phyloP scores from a whole-genome alignment of 2,888 invertebrate genomes.

The Eledona agricola region DNA sequence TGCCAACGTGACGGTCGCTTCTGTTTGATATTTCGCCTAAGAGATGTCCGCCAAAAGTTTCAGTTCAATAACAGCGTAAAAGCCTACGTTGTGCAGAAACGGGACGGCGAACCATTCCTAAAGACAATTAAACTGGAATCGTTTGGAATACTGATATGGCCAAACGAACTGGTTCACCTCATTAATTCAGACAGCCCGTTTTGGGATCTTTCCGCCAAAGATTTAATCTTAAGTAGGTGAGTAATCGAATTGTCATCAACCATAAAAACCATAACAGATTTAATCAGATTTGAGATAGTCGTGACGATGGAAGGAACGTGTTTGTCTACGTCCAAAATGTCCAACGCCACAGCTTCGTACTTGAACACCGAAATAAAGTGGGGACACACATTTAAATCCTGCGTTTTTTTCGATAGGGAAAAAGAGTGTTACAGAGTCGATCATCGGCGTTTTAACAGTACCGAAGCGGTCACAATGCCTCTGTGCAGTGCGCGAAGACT shows the following conservation, averaged over 20 bases:
- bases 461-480: slow-evolving; percentile 77
- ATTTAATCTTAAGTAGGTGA: slow-evolving; percentile 73
- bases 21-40: slow-evolving; percentile 82
- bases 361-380: slow-evolving; percentile 82
- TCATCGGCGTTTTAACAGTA: slow-evolving; percentile 70
- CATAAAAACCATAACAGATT: slow-evolving; percentile 1
- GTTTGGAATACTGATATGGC: slow-evolving; percentile 80
- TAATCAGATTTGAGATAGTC: slow-evolving; percentile 79
- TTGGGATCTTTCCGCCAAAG: slow-evolving; percentile 78
- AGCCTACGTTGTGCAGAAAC: slow-evolving; percentile 74
- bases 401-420: slow-evolving; percentile 65
- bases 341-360: slow-evolving; percentile 80
- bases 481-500: slow-evolving; percentile 87
- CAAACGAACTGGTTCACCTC: slow-evolving; percentile 83
- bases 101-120: slow-evolving; percentile 79
- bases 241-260: slow-evolving; percentile 3
- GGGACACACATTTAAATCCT: slow-evolving; percentile 78
- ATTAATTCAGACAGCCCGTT: slow-evolving; percentile 83
- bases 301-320: slow-evolving; percentile 84
- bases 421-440: slow-evolving; percentile 70
- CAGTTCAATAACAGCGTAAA: slow-evolving; percentile 81
- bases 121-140: slow-evolving; percentile 73
- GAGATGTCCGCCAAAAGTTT: slow-evolving; percentile 80
- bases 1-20: slow-evolving; percentile 81
- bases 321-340: slow-evolving; percentile 77